phyloP scores from a whole-genome alignment of 2,797 vertebrate genomes.

The Etheostoma nigrum region DNA sequence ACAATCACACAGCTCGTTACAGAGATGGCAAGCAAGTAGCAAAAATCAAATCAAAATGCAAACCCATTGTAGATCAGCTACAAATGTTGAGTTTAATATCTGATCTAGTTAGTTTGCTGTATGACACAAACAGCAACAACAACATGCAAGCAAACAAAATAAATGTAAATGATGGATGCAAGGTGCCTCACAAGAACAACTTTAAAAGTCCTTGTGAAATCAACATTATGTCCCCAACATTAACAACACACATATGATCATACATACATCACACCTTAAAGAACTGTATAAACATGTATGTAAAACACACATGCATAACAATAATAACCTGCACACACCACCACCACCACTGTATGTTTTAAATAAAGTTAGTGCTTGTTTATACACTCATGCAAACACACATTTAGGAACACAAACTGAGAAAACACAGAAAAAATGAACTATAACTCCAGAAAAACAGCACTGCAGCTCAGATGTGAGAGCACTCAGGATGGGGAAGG shows the following conservation, averaged over 20 bases:
- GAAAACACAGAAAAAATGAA: slow-evolving; percentile 73
- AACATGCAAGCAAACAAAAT: slow-evolving; percentile 69
- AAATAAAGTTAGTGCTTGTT: slow-evolving; percentile 58
- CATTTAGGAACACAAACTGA: slow-evolving; percentile 60
- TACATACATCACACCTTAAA: slow-evolving; percentile 31
- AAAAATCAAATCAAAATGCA: slow-evolving; percentile 35
- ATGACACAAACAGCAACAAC: slow-evolving; percentile 46
- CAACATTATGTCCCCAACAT: slow-evolving; percentile 50
- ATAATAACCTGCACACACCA: slow-evolving; percentile 37
- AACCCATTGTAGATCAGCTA: slow-evolving; percentile 57
- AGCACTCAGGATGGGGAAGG: slow-evolving; percentile 52
- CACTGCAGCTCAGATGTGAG: slow-evolving; percentile 82
- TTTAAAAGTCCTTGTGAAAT: slow-evolving; percentile 69
- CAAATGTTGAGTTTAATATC: slow-evolving; percentile 18
- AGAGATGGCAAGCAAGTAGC: slow-evolving; percentile 44
- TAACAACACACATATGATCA: slow-evolving; percentile 49
- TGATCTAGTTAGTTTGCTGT: slow-evolving; percentile 55
- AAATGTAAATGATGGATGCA: slow-evolving; percentile 41
- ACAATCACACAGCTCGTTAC: slow-evolving; percentile 45
- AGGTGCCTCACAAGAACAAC: slow-evolving; percentile 67
- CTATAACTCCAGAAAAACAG: slow-evolving; percentile 84
- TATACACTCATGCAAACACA: slow-evolving; percentile 74
- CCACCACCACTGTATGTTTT: slow-evolving; percentile 33
- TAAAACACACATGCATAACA: slow-evolving; percentile 74
- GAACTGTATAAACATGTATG: slow-evolving; percentile 32